Evolutionary conservation across 2,113 vertebrate species (phyloP), one percentile per base, ranked within the genome.

Genomic region (Ursus arctos): DNA sequence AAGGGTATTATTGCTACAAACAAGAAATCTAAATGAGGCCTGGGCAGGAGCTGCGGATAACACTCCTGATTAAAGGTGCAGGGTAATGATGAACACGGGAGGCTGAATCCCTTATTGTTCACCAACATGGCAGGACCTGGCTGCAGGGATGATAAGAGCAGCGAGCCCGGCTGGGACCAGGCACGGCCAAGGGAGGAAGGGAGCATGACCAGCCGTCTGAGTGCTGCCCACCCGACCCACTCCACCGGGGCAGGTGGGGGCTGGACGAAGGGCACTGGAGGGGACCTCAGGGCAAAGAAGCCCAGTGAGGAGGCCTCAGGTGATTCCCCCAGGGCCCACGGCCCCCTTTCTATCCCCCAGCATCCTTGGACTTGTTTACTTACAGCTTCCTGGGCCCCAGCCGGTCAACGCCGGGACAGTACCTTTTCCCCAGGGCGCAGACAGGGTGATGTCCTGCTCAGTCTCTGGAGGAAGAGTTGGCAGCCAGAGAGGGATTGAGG

Each of bases 1-100:
- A 99, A 98, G 97, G 96, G 94, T 95, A 97, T 99, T 98, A 98
- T 98, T 98, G 99, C 97, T 97, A 96, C 98, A 98, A 98, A 99
- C 98, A 98, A 98, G 98, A 98, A 98, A 96, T 97, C 97, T 94
- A 97, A 98, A 99, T 43, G 98, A 98, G 98, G 87, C 98, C 98
- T 96, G 22, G 22, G 98, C 18, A 95, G 96, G 97, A 98, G 96
- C 97, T 97, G 69, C 0, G 98, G 98, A 90, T 95, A 98, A 98
- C 85, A 95, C 94, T 98, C 95, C 33, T 97, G 98, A 98, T 97
- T 96, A 96, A 98, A 99, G 98, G 98, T 98, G 95, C 94, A 49
- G 98, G 86, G 90, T 74, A 92, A 95, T 0, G 93, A 98, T 95
- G 95, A 97, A 98, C 98, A 97, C 0, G 1, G n/a, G 53, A 89